phyloP scores from a whole-genome alignment of 2,113 vertebrate species.

The Plecturocebus donacophilus region DNA sequence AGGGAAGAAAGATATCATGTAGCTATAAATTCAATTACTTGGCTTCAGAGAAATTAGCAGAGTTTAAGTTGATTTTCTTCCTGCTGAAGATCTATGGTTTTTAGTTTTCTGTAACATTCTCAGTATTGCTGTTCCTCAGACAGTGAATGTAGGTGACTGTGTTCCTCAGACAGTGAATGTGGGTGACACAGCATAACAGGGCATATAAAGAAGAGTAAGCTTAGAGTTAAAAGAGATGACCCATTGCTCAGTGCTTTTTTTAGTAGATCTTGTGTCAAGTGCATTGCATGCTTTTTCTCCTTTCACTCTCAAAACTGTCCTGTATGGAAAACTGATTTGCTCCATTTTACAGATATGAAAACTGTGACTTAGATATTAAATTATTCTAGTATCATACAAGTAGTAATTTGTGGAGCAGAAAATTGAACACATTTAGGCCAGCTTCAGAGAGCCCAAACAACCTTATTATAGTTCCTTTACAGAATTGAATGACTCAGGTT shows the following conservation, averaged over 20 bases:
- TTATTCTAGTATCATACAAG: background rate
- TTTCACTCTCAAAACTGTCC: background rate
- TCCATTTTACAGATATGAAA: background rate
- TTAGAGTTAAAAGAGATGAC: background rate
- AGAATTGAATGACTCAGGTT: background rate
- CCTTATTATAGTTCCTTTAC: background rate
- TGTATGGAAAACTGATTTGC: background rate
- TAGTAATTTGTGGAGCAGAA: background rate
- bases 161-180: background rate
- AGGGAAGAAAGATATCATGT: conserved; percentile 66
- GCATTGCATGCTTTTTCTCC: background rate
- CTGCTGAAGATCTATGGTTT: background rate
- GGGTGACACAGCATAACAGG: background rate
- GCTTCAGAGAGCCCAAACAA: background rate
- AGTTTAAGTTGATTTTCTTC: conserved; percentile 70
- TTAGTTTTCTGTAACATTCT: background rate
- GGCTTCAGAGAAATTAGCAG: conserved; percentile 71
- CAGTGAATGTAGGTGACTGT: background rate
- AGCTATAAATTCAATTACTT: conserved; percentile 72
- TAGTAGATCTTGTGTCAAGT: background rate
- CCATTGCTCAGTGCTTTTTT: background rate
- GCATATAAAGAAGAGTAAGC: background rate
- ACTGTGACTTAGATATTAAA: background rate
- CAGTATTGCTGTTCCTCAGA: background rate
- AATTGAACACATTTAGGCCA: background rate